Conservation (phyloP, 53 echinoderm and acorn worm genomes). For the Arbacia lixula region DNA sequence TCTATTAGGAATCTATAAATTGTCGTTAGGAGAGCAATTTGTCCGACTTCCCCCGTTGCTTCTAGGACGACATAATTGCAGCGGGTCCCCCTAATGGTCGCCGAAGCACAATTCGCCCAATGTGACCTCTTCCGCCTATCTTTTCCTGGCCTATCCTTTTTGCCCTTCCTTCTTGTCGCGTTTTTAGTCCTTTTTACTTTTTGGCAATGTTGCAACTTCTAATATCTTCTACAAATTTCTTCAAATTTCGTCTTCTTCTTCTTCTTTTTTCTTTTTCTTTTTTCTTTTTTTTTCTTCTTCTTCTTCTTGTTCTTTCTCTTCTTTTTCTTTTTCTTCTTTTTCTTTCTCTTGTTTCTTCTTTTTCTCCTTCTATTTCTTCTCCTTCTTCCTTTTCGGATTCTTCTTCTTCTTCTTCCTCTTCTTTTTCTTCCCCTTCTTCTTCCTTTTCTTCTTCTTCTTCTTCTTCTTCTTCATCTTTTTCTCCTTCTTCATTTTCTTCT, state of each 20-base stretch:
- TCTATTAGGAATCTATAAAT: slow-evolving; percentile 49
- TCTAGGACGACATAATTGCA: slow-evolving; percentile 30
- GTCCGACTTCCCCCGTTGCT: slow-evolving; percentile 4
- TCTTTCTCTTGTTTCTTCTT: background rate
- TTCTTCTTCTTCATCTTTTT: background rate
- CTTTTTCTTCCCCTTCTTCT: background rate
- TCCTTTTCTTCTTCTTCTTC: background rate
- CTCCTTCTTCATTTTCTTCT: too few relatives aligned
- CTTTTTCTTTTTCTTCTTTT: background rate
- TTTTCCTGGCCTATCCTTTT: slow-evolving; percentile 6
- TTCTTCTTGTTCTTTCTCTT: too few relatives aligned
- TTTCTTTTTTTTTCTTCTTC: background rate
- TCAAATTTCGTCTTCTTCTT: background rate
- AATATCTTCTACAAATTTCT: too few relatives aligned
- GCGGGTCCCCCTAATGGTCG: slow-evolving; percentile 15
- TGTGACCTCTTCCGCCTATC: slow-evolving; percentile 4
- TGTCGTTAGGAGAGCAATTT: slow-evolving; percentile 43
- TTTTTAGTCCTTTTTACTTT: too few relatives aligned
- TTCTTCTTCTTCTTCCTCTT: too few relatives aligned
- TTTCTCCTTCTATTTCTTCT: background rate
- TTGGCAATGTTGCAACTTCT: too few relatives aligned
- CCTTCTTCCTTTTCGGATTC: background rate
- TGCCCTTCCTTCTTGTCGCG: too few relatives aligned
- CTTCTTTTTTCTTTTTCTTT: background rate
- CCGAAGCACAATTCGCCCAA: slow-evolving; percentile 8